phyloP scores from a whole-genome alignment of 2,797 vertebrate species.

The Characodon lateralis region DNA sequence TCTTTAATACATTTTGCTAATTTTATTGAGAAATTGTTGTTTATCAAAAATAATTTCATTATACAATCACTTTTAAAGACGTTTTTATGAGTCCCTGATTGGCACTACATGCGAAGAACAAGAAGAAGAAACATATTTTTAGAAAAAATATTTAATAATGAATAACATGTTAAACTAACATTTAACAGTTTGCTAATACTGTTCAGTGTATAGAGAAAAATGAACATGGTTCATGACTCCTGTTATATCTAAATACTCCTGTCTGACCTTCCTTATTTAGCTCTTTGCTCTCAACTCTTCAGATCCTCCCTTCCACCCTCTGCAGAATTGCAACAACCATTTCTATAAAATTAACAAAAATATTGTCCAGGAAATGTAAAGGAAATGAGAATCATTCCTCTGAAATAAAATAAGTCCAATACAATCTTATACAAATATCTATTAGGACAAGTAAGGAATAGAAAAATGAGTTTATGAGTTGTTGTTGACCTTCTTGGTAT shows the following conservation, averaged over 20 bases:
- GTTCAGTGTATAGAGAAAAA: background rate
- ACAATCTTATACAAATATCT: constrained; percentile 1
- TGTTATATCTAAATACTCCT: too few species aligned
- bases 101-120: background rate
- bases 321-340: background rate
- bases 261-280: too few species aligned
- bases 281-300: background rate
- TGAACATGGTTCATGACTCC: background rate
- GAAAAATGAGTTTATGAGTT: background rate
- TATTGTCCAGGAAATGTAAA: background rate
- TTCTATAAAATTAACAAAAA: background rate
- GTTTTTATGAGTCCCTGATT: background rate
- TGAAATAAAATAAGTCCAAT: background rate
- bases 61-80: background rate
- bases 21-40: background rate
- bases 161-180: background rate
- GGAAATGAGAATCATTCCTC: background rate
- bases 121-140: background rate
- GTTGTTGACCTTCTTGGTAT: background rate
- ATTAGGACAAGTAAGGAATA: background rate
- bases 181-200: background rate
- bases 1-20: background rate
- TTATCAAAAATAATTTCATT: background rate
- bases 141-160: background rate
- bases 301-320: background rate